phyloP scores from a whole-genome alignment of 2,797 vertebrate species.

The Carcharodon carcharias region DNA sequence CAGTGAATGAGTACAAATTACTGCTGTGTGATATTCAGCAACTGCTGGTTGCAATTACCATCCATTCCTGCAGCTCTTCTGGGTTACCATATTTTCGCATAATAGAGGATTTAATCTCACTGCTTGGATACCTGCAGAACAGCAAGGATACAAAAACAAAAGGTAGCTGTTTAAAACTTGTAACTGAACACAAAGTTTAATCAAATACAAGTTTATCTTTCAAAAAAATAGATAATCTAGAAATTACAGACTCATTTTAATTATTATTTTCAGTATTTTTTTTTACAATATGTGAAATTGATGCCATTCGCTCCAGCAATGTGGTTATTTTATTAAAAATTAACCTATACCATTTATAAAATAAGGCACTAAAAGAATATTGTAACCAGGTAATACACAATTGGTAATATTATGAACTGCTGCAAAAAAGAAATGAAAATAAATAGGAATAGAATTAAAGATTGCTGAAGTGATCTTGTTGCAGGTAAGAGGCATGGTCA shows the following conservation, averaged over 20 bases:
- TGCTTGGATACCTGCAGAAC: slow-evolving; percentile 88
- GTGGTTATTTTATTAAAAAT: background rate
- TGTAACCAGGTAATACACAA: background rate
- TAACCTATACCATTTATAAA: background rate
- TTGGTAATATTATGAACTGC: background rate
- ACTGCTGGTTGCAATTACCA: slow-evolving; percentile 83
- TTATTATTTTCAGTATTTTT: background rate
- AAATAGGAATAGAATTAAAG: background rate
- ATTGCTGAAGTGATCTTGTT: background rate
- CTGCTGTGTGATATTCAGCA: slow-evolving; percentile 93
- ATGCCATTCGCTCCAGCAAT: too few relatives aligned
- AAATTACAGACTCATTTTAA: background rate
- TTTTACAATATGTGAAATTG: background rate
- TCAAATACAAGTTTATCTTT: too few relatives aligned
- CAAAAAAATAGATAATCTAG: too few relatives aligned
- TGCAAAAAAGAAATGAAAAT: background rate
- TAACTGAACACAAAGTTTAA: background rate
- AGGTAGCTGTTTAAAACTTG: slow-evolving; percentile 56
- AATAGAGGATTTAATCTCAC: slow-evolving; percentile 91
- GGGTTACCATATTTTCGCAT: slow-evolving; percentile 97
- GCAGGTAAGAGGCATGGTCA: background rate
- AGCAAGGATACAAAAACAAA: slow-evolving; percentile 83
- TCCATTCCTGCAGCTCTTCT: slow-evolving; percentile 95
- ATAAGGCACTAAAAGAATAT: background rate
- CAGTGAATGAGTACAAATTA: slow-evolving; percentile 83